Percentiles rank a stretch among this genome's conserved stretches.
phyloP scores from a whole-genome alignment of 2,888 invertebrate genomes.

The Hetaerina titia region DNA sequence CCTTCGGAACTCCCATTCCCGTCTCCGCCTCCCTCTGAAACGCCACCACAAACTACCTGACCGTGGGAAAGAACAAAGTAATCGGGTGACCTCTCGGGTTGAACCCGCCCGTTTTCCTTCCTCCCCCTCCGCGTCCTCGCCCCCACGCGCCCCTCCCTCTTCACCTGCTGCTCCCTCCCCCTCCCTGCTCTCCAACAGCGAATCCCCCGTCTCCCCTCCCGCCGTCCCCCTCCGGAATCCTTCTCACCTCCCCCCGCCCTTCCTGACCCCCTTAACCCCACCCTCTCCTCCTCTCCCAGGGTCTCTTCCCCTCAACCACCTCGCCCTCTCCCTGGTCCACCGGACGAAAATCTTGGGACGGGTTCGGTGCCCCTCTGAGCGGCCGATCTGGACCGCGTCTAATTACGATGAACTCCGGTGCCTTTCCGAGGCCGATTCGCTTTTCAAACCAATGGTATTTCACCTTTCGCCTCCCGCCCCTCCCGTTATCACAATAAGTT shows the following conservation, averaged over 20 bases:
- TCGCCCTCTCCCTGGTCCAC: background rate
- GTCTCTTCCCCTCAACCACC: background rate
- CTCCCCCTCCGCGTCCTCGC: background rate
- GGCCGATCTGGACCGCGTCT: constrained; percentile 12
- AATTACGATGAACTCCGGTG: background rate
- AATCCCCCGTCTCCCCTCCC: background rate
- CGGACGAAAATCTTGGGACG: background rate
- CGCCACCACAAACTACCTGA: constrained; percentile 54
- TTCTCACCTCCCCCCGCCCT: background rate
- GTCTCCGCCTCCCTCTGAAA: background rate
- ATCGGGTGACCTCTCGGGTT: constrained; percentile 61
- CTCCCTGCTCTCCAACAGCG: background rate
- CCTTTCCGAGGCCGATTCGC: background rate
- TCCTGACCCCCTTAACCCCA: background rate
- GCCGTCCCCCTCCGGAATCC: background rate
- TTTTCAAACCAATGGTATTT: too few relatives aligned
- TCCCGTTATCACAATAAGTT: background rate
- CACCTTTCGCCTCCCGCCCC: background rate
- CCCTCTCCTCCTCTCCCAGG: background rate
- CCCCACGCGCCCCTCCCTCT: background rate
- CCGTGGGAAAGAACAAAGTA: constrained; percentile 67
- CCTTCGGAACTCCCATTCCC: background rate
- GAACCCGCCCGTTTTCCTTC: constrained; percentile 37
- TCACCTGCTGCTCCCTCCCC: background rate
- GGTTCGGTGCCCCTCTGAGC: background rate